Evolutionary conservation across 2,888 invertebrate genomes (phyloP).

Genomic region (Thyatira batis): DNA sequence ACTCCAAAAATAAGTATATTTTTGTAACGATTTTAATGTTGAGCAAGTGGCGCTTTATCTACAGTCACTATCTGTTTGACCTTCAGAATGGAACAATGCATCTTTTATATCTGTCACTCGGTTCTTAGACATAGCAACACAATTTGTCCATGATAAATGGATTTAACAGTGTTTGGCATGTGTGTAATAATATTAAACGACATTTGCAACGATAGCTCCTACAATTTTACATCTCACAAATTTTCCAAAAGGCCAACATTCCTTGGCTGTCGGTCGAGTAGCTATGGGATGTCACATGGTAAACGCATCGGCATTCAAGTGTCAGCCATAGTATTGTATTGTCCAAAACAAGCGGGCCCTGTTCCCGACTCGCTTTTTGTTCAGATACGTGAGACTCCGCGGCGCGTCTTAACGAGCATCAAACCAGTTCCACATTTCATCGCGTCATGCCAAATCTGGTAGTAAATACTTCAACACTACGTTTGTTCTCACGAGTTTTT

Average conservation of each 20-base stretch:
- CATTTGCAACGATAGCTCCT: neutral
- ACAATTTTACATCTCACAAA: neutral
- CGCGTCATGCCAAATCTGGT: conserved; percentile 71
- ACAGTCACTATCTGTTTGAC: conserved; percentile 38
- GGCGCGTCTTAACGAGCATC: conserved; percentile 74
- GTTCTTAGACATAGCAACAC: neutral
- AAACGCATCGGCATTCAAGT: conserved; percentile 72
- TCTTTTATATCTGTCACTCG: neutral
- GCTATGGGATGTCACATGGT: conserved; percentile 44
- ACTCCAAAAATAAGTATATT: neutral
- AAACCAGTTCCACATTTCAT: conserved; percentile 73
- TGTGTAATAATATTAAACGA: neutral
- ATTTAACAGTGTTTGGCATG: neutral
- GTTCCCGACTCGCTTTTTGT: conserved; percentile 67
- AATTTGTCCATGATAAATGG: neutral
- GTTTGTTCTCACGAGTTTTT: conserved; percentile 55
- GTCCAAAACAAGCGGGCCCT: conserved; percentile 69
- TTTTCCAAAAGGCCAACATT: neutral
- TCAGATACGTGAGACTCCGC: conserved; percentile 71
- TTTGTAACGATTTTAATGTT: conserved; percentile 11
- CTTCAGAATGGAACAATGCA: conserved; percentile 22
- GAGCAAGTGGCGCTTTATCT: conserved; percentile 20
- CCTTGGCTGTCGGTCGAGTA: neutral
- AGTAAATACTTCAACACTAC: conserved; percentile 62
- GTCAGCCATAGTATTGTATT: conserved; percentile 74